A percentile compares a stretch with the other conserved stretches of the same genome.
phyloP scores from a whole-genome alignment of 2,797 vertebrate species.

The Chrosomus eos region DNA sequence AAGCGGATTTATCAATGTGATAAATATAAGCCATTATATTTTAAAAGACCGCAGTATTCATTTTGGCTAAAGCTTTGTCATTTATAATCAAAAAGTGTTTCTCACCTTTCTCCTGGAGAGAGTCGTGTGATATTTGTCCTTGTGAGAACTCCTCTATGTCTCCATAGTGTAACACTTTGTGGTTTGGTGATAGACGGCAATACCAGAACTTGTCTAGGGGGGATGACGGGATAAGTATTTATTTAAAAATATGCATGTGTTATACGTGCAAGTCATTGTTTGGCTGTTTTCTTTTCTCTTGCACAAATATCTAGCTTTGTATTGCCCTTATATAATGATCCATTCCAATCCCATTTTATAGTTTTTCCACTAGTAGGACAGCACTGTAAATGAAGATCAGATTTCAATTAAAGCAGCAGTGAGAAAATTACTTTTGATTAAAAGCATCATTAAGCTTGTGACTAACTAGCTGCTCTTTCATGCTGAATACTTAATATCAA shows the following conservation, averaged over 20 bases:
- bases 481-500: background rate
- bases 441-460: background rate
- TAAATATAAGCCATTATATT: background rate
- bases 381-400: background rate
- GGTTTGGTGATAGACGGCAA: constrained; percentile 87
- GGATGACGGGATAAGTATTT: background rate
- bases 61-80: background rate
- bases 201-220: constrained; percentile 87
- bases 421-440: constrained; percentile 18
- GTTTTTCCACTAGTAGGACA: background rate
- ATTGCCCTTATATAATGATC: background rate
- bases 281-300: background rate
- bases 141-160: constrained; percentile 86
- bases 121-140: constrained; percentile 86
- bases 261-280: background rate
- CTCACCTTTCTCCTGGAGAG: constrained; percentile 87
- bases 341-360: background rate
- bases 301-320: background rate
- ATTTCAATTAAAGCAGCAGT: background rate
- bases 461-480: background rate
- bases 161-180: constrained; percentile 88
- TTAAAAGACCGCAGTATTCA: background rate
- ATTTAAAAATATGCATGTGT: background rate
- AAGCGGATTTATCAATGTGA: background rate
- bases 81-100: background rate